Evolutionary conservation across 2,888 invertebrate genomes (phyloP).

Genomic region (Archips xylosteana): DNA sequence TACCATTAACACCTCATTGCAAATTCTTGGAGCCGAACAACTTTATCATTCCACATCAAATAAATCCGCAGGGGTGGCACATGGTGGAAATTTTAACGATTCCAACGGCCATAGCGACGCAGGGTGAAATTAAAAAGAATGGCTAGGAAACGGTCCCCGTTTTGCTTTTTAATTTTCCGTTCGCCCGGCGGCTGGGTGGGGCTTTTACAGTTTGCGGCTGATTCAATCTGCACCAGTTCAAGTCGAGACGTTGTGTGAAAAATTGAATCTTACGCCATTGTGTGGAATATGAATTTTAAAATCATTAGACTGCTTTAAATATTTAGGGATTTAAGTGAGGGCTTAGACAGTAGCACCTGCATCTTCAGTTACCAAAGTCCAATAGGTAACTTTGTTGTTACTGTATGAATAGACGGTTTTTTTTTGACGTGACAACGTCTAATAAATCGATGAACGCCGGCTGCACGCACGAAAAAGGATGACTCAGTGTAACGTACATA

Average conservation of each 20-base stretch:
- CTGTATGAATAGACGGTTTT: too few species aligned
- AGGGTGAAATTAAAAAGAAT: constrained; percentile 79
- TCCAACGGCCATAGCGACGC: constrained; percentile 65
- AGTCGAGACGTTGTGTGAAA: constrained; percentile 44
- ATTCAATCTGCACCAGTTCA: constrained; percentile 59
- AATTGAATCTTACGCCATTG: constrained; percentile 38
- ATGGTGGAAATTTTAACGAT: constrained; percentile 79
- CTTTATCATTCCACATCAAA: constrained; percentile 67
- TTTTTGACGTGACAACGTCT: too few species aligned
- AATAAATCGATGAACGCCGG: too few species aligned
- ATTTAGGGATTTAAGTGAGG: background rate
- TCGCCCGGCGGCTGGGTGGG: constrained; percentile 65
- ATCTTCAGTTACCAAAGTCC: too few species aligned
- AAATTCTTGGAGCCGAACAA: constrained; percentile 59
- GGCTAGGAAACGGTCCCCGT: constrained; percentile 69
- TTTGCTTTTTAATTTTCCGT: constrained; percentile 84
- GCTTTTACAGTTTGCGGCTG: constrained; percentile 66
- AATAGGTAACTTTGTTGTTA: too few species aligned
- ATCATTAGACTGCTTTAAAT: background rate
- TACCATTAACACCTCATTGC: constrained; percentile 53
- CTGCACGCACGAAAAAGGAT: too few species aligned
- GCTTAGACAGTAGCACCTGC: too few species aligned
- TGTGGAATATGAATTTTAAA: constrained; percentile 34
- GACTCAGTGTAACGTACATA: too few species aligned
- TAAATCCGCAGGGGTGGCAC: constrained; percentile 64